Evolutionary conservation across 2,797 vertebrate species (phyloP), one percentile per base, ranked within the genome.

Genomic region (Acropternis orthonyx): DNA sequence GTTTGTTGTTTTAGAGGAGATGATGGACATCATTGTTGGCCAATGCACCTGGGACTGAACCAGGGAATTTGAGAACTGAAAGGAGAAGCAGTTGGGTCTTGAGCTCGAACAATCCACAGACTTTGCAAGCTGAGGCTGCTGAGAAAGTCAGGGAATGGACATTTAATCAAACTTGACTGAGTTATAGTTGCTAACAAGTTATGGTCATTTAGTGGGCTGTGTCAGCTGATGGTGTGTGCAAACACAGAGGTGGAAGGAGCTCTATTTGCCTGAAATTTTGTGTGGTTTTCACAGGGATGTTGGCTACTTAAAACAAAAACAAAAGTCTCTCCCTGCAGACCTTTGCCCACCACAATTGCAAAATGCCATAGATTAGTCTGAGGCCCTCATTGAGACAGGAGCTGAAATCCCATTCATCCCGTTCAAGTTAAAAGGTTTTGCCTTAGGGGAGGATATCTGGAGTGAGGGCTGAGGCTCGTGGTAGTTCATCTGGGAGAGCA

Each of bases 51-150:
- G 92, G 95, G 95, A 90, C 79, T 36, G 88, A 96, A 96, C 76
- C 91, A 95, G 85, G 85, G 95, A 96, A 96, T 89, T 76, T 95
- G 95, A 95, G 95, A 95, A 95, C 92, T 96, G 95, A 96, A 96
- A 96, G 76, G 84, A 96, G 84, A 88, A 94, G 78, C 91, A 77
- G 72, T 83, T 95, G 86, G 67, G 77, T 91, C 83, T 82, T 94
- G 48, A 95, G 71, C 88, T 94, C 59, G 62, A 88, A 85, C 89
- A 95, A 84, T 89, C 86, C 80, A 88, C 56, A 93, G 3, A 51
- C 69, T 85, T 81, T 90, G 66, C 89, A 73, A 94, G 34, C 5
- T 73, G 48, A 36, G 63, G 34, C 88, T 93, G 73, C 63, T 86
- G 23, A 78, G 58, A 94, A 83, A 44, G 63, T 71, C 86, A 74